Conservation (phyloP, 2,113 vertebrate genomes). For the Holacanthus passer region DNA sequence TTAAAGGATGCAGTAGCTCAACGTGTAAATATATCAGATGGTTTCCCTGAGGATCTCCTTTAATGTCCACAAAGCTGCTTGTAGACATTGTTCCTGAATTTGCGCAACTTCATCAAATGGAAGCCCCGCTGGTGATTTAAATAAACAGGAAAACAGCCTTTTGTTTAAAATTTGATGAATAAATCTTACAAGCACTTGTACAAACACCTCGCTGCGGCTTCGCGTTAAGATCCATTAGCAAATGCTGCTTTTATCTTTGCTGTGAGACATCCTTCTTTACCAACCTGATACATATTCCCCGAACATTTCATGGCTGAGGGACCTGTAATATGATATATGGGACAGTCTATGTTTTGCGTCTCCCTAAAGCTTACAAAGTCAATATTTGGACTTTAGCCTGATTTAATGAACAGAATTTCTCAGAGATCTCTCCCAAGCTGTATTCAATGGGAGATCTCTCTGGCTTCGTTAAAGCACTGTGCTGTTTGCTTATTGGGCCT, state of each 20-base stretch:
- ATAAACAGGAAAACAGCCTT: slow-evolving; percentile 18
- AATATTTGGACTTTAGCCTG: slow-evolving; percentile 74
- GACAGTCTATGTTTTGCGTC: slow-evolving; percentile 56
- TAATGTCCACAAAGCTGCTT: slow-evolving; percentile 33
- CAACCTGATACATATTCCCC: slow-evolving; percentile 40
- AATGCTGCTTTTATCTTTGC: slow-evolving; percentile 21
- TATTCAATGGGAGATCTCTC: slow-evolving; percentile 57
- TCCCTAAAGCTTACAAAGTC: slow-evolving; percentile 65
- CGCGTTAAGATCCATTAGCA: slow-evolving; percentile 29
- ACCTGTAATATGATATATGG: slow-evolving; percentile 52
- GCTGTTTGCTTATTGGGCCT: slow-evolving; percentile 73
- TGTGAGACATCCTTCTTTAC: slow-evolving; percentile 25
- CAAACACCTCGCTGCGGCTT: not conserved
- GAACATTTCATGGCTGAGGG: slow-evolving; percentile 33
- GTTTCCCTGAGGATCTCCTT: slow-evolving; percentile 14
- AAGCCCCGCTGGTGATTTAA: slow-evolving; percentile 7
- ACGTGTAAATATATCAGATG: slow-evolving; percentile 38
- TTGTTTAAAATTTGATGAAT: slow-evolving; percentile 2
- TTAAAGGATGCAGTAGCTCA: slow-evolving; percentile 24
- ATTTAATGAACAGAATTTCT: slow-evolving; percentile 78
- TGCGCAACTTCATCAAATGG: slow-evolving; percentile 24
- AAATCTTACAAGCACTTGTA: not conserved
- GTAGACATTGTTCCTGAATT: slow-evolving; percentile 18
- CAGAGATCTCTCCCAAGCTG: slow-evolving; percentile 51
- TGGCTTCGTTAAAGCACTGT: slow-evolving; percentile 65